A percentile compares a stretch with the other conserved stretches of the same genome.
Evolutionary conservation across 2,888 invertebrate species (phyloP).

Genomic region (Suillia variegata): DNA sequence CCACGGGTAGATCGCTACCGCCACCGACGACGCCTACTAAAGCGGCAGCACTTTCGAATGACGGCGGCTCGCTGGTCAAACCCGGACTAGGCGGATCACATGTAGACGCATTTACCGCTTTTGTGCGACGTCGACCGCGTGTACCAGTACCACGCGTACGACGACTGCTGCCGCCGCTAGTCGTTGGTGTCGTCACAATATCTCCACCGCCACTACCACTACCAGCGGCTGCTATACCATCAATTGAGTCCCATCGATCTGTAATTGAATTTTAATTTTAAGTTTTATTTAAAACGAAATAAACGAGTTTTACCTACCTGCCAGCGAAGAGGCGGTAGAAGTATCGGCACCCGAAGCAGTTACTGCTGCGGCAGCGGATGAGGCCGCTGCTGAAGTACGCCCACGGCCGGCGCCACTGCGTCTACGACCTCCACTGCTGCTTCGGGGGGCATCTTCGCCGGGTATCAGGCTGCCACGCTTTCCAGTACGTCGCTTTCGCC

Average conservation of each 20-base stretch:
- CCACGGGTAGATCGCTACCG: slow-evolving; percentile 38
- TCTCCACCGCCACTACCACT: slow-evolving; percentile 41
- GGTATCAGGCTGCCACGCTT: slow-evolving; percentile 45
- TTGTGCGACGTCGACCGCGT: slow-evolving; percentile 49
- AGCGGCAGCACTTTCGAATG: slow-evolving; percentile 60
- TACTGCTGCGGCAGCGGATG: background rate
- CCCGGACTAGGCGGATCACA: slow-evolving; percentile 55
- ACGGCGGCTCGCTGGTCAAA: slow-evolving; percentile 57
- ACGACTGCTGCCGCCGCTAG: slow-evolving; percentile 36
- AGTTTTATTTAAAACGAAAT: background rate
- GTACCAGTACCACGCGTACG: slow-evolving; percentile 49
- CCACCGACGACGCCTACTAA: slow-evolving; percentile 51
- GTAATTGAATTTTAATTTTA: slow-evolving; percentile 28
- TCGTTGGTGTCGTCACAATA: slow-evolving; percentile 37
- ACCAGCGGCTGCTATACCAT: slow-evolving; percentile 23
- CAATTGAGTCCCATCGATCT: slow-evolving; percentile 20
- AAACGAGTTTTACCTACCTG: background rate
- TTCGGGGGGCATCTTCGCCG: slow-evolving; percentile 32
- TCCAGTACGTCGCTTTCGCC: slow-evolving; percentile 59
- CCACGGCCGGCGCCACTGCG: slow-evolving; percentile 38
- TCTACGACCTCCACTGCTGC: slow-evolving; percentile 34
- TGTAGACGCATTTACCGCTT: slow-evolving; percentile 33
- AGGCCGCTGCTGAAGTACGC: slow-evolving; percentile 31
- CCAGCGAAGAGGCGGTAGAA: too few species aligned
- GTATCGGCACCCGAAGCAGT: slow-evolving; percentile 20